Conservation (phyloP, 2,797 vertebrate species). For the Molothrus ater region DNA sequence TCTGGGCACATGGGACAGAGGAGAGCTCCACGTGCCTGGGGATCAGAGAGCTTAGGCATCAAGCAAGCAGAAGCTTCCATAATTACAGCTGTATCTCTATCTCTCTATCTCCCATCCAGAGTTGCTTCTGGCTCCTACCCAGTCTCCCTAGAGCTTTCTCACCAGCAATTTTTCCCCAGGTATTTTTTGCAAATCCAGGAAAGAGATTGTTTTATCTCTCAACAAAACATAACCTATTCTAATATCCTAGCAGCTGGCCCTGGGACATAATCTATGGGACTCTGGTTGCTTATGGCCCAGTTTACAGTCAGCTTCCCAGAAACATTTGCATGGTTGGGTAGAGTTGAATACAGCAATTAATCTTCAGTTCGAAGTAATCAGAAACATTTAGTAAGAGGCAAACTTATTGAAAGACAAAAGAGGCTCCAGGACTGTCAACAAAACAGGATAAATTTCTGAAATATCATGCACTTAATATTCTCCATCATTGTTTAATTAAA, state of each 20-base stretch:
- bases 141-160: background rate
- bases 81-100: background rate
- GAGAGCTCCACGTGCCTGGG: background rate
- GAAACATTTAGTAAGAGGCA: slow-evolving; percentile 19
- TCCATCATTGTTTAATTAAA: background rate
- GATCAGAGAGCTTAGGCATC: background rate
- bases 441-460: slow-evolving; percentile 5
- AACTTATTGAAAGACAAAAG: slow-evolving; percentile 10
- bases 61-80: background rate
- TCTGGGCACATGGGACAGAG: background rate
- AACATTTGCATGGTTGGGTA: slow-evolving; percentile 15
- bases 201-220: background rate
- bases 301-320: slow-evolving; percentile 19
- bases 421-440: background rate
- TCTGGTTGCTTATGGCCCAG: slow-evolving; percentile 4
- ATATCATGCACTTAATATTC: background rate
- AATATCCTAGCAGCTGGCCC: background rate
- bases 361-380: slow-evolving; percentile 25
- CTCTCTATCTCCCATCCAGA: background rate
- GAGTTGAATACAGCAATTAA: slow-evolving; percentile 31
- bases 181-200: background rate
- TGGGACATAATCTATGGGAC: background rate
- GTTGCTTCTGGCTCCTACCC: background rate
- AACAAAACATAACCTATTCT: background rate
- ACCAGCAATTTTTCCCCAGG: background rate